These are phyloP conservation scores for Panagrolaimus sp. DNA, from an alignment of 1,140 invertebrate species.

Conservation along the genomic window DNA sequence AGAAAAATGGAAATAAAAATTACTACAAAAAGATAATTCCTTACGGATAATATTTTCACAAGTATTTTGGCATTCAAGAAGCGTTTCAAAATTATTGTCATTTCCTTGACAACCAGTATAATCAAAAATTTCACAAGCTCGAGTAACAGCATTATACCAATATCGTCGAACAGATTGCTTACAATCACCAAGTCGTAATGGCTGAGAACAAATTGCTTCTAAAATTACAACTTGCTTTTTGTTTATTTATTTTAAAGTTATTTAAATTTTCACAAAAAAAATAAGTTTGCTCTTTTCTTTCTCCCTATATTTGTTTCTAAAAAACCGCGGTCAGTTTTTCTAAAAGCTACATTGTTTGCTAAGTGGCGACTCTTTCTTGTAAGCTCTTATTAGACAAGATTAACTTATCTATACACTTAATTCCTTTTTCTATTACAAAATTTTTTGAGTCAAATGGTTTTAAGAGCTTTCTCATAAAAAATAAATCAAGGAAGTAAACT, in stretches of 20 bases:
- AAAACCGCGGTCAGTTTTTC: no score
- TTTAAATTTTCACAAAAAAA: no score
- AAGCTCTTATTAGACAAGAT: no score
- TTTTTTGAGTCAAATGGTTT: no score
- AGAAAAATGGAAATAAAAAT: slow-evolving; percentile 23
- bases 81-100: slow-evolving; percentile 56
- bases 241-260: background rate
- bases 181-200: slow-evolving; percentile 54
- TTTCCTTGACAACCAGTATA: slow-evolving; percentile 56
- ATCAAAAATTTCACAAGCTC: slow-evolving; percentile 56
- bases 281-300: no score
- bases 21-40: slow-evolving; percentile 18
- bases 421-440: no score
- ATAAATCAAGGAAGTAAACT: slow-evolving; percentile 16
- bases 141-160: slow-evolving; percentile 58
- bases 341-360: no score
- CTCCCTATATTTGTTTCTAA: no score
- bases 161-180: slow-evolving; percentile 57
- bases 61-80: slow-evolving; percentile 57
- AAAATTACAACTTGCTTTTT: slow-evolving; percentile 15
- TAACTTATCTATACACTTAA: no score
- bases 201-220: slow-evolving; percentile 57
- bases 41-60: slow-evolving; percentile 55
- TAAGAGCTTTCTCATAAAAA: background rate
- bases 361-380: no score